A percentile compares a stretch with the other conserved stretches of the same genome.
Conservation (phyloP, 2,888 invertebrate genomes). For the Leptinotarsa tumamoca region DNA sequence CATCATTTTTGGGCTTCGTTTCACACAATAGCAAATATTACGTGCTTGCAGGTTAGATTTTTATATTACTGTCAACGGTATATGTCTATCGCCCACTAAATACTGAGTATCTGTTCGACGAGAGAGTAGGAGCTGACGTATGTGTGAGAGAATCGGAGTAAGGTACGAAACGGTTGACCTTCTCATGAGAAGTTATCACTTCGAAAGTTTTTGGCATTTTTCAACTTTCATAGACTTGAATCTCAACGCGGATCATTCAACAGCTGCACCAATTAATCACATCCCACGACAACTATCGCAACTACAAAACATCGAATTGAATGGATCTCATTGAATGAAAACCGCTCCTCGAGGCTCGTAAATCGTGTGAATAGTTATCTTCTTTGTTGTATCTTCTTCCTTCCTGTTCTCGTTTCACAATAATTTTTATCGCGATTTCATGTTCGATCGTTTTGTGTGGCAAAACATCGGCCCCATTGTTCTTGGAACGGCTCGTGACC, state of each 20-base stretch:
- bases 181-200: too few species aligned
- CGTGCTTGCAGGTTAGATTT: too few species aligned
- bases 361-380: conserved; percentile 22
- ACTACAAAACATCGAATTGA: conserved; percentile 8
- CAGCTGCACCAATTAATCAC: not conserved
- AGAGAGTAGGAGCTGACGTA: too few species aligned
- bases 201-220: too few species aligned
- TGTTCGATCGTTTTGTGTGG: conserved; percentile 18
- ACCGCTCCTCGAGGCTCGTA: conserved; percentile 10
- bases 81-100: too few species aligned
- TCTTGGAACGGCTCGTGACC: conserved; percentile 26
- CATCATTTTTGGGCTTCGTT: too few species aligned
- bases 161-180: too few species aligned
- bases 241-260: not conserved
- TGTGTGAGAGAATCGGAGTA: too few species aligned
- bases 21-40: too few species aligned
- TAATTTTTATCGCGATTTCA: conserved; percentile 29
- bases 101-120: too few species aligned
- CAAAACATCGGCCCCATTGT: conserved; percentile 32
- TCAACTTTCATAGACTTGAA: too few species aligned
- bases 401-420: conserved; percentile 42
- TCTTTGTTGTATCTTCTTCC: conserved; percentile 16
- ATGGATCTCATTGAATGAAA: conserved; percentile 1
- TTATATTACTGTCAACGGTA: too few species aligned
- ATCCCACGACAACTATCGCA: not conserved